A percentile compares a stretch with the other conserved stretches of the same genome.
These are phyloP conservation scores for Cryptosula pallasiana DNA, from an alignment of 2,888 invertebrate genomes.

Conservation along the genomic window DNA sequence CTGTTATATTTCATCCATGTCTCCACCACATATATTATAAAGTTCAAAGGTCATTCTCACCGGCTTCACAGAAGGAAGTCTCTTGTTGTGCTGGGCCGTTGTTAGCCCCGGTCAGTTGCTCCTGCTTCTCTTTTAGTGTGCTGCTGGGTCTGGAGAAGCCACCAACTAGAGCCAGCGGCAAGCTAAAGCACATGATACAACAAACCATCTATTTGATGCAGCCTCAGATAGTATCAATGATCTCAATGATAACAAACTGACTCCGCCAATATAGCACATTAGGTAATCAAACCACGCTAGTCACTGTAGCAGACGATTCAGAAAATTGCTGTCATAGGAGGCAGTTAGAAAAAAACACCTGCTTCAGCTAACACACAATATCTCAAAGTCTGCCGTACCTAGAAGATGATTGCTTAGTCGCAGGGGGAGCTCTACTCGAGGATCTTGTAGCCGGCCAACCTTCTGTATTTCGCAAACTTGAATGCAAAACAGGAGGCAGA, in stretches of 20 bases:
- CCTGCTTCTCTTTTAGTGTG: background rate
- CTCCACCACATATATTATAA: too few relatives aligned
- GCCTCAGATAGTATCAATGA: background rate
- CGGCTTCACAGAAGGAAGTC: background rate
- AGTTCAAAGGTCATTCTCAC: too few relatives aligned
- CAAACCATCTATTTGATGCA: background rate
- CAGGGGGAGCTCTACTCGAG: background rate
- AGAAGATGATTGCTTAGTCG: background rate
- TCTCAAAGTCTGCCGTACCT: too few relatives aligned
- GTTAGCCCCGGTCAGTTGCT: background rate
- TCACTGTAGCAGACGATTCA: too few relatives aligned
- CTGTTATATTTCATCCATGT: too few relatives aligned
- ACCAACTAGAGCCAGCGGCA: background rate
- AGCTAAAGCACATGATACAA: background rate
- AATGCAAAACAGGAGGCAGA: too few relatives aligned
- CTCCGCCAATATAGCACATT: background rate
- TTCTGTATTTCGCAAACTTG: background rate
- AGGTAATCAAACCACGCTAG: background rate
- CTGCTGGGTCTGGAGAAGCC: background rate
- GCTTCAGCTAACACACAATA: too few relatives aligned
- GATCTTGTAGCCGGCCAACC: background rate
- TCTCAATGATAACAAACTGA: background rate
- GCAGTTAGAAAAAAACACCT: background rate
- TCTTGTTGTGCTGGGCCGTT: background rate
- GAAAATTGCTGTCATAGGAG: too few relatives aligned